Evolutionary conservation across 2,797 vertebrate genomes (phyloP), one percentile per base, ranked within the genome.

Genomic region (Xiphophorus birchmanni): DNA sequence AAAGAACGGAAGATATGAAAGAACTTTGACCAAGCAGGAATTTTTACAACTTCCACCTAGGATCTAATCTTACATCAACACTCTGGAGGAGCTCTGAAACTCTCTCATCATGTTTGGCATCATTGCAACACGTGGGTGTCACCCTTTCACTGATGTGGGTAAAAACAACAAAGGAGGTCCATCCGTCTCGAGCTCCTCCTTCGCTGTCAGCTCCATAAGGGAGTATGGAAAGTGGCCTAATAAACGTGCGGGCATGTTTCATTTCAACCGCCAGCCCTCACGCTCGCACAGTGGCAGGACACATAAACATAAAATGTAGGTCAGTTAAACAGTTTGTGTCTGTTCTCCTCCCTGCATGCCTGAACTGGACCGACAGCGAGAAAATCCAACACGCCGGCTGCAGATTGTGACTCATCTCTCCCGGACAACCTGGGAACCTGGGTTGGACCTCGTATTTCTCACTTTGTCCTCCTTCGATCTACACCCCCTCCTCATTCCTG

Each of bases 321-420:
- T 94, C 91, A 94, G 87, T 90, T 86, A 84, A 91, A 95, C 93
- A 92, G 88, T 93, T 93, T 87, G 89, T 63, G 87, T 92, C 85
- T 84, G 90, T 89, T 84, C 90, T 84, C 83, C 78, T 74, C 77
- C 78, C 85, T 13, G 80, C 87, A 82, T 0, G 86, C 90, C 90
- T 86, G 90, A 90, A 81, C 90, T 90, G 65, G 90, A 83, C 86
- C 84, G 90, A 93, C 91, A 91, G 83, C 67, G 15, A 56, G 50
- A 73, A 91, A 95, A 92, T 92, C 91, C 89, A 93, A 92, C 88
- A 89, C 82, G 83, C 80, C 92, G 91, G 94, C 91, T 87, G 83
- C 78, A 18, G 74, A 87, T 82, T 74, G 87, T 94, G 94, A 95
- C 87, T 95, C 94, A 95, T 91, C 89, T 84, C 80, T 75, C 74